A percentile compares a stretch with the other conserved stretches of the same genome.
Evolutionary conservation across 2,888 invertebrate species (phyloP).

Genomic region (Lycocerus yunnanus): DNA sequence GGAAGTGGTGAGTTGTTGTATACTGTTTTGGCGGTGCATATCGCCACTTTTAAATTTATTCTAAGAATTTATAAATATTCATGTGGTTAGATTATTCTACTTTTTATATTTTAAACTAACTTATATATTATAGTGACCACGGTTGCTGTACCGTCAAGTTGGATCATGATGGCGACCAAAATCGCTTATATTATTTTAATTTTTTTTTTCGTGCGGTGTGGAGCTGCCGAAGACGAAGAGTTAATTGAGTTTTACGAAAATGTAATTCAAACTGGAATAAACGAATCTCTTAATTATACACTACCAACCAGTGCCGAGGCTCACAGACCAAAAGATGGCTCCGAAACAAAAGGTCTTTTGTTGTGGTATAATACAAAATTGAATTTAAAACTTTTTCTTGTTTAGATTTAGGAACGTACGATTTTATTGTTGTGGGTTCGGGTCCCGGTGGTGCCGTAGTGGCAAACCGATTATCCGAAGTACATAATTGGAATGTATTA

Average conservation of each 20-base stretch:
- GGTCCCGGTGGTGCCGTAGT: background rate
- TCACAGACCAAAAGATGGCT: background rate
- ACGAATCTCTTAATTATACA: background rate
- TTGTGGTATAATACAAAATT: background rate
- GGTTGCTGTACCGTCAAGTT: background rate
- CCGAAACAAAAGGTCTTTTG: background rate
- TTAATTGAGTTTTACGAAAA: background rate
- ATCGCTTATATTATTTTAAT: background rate
- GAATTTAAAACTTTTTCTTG: background rate
- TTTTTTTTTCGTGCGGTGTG: background rate
- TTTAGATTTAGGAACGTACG: background rate
- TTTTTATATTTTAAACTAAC: too few species aligned
- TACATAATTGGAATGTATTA: background rate
- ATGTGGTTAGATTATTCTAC: too few species aligned
- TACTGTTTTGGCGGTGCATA: too few species aligned
- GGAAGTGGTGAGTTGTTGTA: too few species aligned
- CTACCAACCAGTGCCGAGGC: background rate
- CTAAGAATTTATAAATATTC: too few species aligned
- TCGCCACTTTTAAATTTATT: too few species aligned
- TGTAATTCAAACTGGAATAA: background rate
- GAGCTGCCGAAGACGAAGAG: background rate
- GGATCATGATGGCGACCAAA: background rate
- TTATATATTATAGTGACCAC: too few species aligned
- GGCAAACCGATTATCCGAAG: background rate
- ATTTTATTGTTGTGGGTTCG: background rate